Evolutionary conservation across 2,797 vertebrate genomes (phyloP).

Genomic region (Leptoclinus maculatus): DNA sequence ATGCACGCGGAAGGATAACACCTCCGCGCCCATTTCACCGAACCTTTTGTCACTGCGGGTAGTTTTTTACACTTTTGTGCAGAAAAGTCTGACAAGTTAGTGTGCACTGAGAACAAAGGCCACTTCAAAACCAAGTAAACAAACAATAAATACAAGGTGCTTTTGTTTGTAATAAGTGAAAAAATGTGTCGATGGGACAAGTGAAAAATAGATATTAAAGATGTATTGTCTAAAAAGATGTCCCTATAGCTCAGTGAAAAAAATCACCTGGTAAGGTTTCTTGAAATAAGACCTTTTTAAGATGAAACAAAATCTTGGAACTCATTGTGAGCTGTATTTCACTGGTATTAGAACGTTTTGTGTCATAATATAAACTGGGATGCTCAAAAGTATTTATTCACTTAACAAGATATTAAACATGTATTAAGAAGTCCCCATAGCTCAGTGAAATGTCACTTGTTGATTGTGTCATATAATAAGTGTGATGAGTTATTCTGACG

Average conservation of each 20-base stretch:
- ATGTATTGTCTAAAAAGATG: too few species aligned
- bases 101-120: not conserved
- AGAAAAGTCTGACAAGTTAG: not conserved
- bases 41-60: slow-evolving; percentile 23
- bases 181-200: too few species aligned
- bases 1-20: slow-evolving; percentile 51
- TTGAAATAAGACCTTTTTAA: too few species aligned
- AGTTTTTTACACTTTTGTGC: not conserved
- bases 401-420: not conserved
- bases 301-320: not conserved
- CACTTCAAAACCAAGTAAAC: not conserved
- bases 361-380: not conserved
- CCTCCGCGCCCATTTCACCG: slow-evolving; percentile 3
- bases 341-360: not conserved
- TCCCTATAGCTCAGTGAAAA: too few species aligned
- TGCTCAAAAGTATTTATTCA: not conserved
- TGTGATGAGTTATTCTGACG: too few species aligned
- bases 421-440: not conserved
- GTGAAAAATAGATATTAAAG: too few species aligned
- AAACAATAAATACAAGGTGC: not conserved
- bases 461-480: too few species aligned
- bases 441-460: too few species aligned
- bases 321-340: too few species aligned
- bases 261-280: too few species aligned
- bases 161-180: not conserved